Evolutionary conservation across 2,797 vertebrate species (phyloP), one percentile per base, ranked within the genome.

Genomic region (Natrix natrix): DNA sequence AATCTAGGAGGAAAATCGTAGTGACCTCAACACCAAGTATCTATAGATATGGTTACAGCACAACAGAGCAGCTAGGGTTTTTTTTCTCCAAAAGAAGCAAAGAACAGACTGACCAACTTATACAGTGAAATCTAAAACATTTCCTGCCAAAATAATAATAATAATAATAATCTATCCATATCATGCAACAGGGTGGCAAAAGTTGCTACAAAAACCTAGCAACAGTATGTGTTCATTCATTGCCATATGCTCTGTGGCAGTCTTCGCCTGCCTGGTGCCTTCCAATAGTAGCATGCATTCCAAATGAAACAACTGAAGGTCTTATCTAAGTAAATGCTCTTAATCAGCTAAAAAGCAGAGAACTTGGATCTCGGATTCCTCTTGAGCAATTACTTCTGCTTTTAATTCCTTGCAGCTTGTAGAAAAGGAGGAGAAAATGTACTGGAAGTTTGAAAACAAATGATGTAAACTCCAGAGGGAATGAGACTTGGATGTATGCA

Each of bases 391-490:
- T 97, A 96, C 78, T 91, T 89, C 90, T 92, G 93, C 89, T 92
- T 93, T 92, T 94, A 91, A 97, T 97, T 96, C 95, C 95, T 97
- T 96, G 94, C 96, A 96, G 96, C 94, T 95, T 95, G 96, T 95
- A 96, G 95, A 97, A 95, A 89, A 92, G 96, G 92, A 95, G 94
- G 94, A 94, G 96, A 96, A 48, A 97, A 96, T 96, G 96, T 95
- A 95, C 54, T 28, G 3, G 95, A 95, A 96, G 93, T 94, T 96
- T 96, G 94, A 97, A 98, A 98, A 98, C 97, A 98, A 98, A 97
- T 98, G 97, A 98, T 95, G 97, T 94, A 97, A 97, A 96, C 94
- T 96, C 96, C 97, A 1, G 92, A 92, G 97, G 97, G 97, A 97
- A 92, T 16, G 10, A 88, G 96, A 94, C 0, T 96, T 97, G 94